A percentile compares a stretch with the other conserved stretches of the same genome.
Conservation (phyloP, 2,797 vertebrate species). For the Ctenochaetus hawaiiensis region DNA sequence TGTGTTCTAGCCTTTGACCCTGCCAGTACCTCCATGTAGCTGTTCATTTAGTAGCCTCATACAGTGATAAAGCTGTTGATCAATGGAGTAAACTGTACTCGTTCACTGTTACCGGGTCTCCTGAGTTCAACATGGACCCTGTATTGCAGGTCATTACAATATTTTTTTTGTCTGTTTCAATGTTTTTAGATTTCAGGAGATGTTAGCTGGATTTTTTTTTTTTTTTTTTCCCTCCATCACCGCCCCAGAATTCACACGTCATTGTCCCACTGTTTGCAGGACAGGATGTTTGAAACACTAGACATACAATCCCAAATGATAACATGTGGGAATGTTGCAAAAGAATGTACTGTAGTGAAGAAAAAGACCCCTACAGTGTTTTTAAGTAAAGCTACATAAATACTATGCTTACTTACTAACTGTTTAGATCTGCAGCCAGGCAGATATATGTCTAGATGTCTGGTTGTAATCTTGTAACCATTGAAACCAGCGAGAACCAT, state of each 20-base stretch:
- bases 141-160: constrained; percentile 42
- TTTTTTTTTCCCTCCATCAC: not conserved
- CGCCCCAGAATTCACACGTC: constrained; percentile 20
- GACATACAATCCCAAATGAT: constrained; percentile 57
- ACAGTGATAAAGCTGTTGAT: constrained; percentile 44
- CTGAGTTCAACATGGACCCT: constrained; percentile 51
- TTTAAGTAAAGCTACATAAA: constrained; percentile 56
- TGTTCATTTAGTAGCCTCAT: constrained; percentile 37
- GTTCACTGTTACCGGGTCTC: constrained; percentile 63
- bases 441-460: not conserved
- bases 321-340: constrained; percentile 75
- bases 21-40: constrained; percentile 60
- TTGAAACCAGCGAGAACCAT: constrained; percentile 29
- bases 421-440: constrained; percentile 29
- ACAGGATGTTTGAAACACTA: constrained; percentile 74
- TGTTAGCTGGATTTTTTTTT: constrained; percentile 4
- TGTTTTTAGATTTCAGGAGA: constrained; percentile 50
- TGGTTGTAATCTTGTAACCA: constrained; percentile 45
- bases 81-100: constrained; percentile 51
- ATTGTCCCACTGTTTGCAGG: constrained; percentile 30
- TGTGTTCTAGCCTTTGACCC: constrained; percentile 42
- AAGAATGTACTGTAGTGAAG: constrained; percentile 61
- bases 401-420: constrained; percentile 36
- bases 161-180: constrained; percentile 61
- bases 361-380: constrained; percentile 55